Conservation (phyloP, 2,888 invertebrate genomes). For the Trilocha varians region DNA sequence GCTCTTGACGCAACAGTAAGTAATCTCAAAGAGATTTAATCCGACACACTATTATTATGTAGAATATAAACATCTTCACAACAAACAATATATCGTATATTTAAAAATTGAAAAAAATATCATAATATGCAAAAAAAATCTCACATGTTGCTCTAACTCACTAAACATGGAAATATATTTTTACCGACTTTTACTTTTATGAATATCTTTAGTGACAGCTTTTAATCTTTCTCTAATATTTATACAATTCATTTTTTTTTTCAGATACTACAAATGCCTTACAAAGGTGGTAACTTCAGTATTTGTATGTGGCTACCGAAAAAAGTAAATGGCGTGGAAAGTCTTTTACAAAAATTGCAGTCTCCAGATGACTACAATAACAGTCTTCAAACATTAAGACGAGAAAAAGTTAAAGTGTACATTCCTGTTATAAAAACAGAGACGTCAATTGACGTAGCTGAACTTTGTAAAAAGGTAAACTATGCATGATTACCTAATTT, state of each 20-base stretch:
- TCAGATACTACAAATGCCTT: conserved; percentile 17
- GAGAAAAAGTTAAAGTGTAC: conserved; percentile 3
- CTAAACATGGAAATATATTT: too few species aligned
- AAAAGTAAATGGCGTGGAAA: conserved; percentile 7
- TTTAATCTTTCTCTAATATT: background rate
- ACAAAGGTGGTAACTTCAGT: conserved; percentile 13
- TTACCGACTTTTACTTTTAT: too few species aligned
- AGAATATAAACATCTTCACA: too few species aligned
- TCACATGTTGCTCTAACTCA: too few species aligned
- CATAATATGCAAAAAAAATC: too few species aligned
- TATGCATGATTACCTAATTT: too few species aligned
- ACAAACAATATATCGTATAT: too few species aligned
- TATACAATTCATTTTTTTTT: conserved; percentile 4
- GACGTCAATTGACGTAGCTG: conserved; percentile 17
- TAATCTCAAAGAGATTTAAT: too few species aligned
- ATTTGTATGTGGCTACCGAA: conserved; percentile 12
- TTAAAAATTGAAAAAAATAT: too few species aligned
- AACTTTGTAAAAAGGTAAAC: conserved; percentile 24
- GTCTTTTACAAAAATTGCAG: conserved; percentile 11
- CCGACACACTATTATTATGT: too few species aligned
- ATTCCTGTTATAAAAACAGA: conserved; percentile 18
- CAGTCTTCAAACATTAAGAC: conserved; percentile 5
- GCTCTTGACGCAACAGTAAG: conserved; percentile 12
- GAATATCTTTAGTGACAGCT: too few species aligned
- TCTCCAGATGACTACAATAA: conserved; percentile 9